Evolutionary conservation across 2,888 invertebrate genomes (phyloP).

Genomic region (Scaptomyza reducta): DNA sequence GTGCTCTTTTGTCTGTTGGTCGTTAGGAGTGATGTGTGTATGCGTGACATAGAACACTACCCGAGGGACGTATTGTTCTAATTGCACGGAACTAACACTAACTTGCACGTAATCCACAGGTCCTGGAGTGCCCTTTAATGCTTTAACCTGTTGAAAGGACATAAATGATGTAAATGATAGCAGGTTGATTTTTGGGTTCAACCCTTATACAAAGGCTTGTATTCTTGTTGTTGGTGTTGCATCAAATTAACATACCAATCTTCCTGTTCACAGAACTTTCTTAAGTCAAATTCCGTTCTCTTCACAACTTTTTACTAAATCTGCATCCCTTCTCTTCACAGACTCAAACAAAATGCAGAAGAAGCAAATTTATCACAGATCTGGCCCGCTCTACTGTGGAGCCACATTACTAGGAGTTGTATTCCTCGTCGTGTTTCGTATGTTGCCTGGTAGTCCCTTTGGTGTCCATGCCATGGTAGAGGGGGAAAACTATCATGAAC

Average conservation of each 20-base stretch:
- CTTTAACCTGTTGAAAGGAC: constrained; percentile 31
- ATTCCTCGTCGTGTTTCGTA: constrained; percentile 52
- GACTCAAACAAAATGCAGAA: constrained; percentile 49
- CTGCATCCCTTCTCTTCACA: constrained; percentile 1
- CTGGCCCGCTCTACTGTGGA: constrained; percentile 61
- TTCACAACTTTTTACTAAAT: background rate
- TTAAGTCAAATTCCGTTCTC: too few species aligned
- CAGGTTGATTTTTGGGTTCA: constrained; percentile 5
- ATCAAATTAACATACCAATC: too few species aligned
- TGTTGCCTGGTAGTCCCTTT: constrained; percentile 58
- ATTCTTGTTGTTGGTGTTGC: too few species aligned
- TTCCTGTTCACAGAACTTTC: too few species aligned
- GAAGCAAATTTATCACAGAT: constrained; percentile 37
- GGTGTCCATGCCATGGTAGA: constrained; percentile 54
- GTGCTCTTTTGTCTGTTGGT: background rate
- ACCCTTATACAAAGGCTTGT: too few species aligned
- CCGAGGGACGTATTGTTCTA: constrained; percentile 39
- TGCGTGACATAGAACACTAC: constrained; percentile 9
- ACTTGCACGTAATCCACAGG: constrained; percentile 31
- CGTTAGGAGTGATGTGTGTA: background rate
- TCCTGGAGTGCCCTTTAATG: background rate
- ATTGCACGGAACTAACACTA: constrained; percentile 23
- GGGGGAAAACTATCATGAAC: constrained; percentile 53
- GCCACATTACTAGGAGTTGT: constrained; percentile 54
- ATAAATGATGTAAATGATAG: background rate